A percentile compares a stretch with the other conserved stretches of the same genome.
Evolutionary conservation across 23 tunicate species (phyloP).

Genomic region (Corella eumyota): DNA sequence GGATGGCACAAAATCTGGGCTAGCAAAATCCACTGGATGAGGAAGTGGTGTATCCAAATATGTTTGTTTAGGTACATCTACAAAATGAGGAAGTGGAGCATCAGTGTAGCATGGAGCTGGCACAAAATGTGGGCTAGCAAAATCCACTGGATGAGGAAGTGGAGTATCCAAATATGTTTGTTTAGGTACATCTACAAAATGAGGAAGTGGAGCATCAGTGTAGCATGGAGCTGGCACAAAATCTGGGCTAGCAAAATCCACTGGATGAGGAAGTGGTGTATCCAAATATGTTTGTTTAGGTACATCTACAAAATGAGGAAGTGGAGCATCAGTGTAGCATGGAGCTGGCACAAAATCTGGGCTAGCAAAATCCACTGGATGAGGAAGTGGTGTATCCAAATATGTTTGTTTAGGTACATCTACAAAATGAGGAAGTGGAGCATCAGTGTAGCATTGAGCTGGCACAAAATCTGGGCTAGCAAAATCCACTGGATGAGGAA

Average conservation of each 20-base stretch:
- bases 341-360: neutral
- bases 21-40: too few species aligned
- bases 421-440: neutral
- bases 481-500: neutral
- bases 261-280: conserved; percentile 7
- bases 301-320: neutral
- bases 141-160: neutral
- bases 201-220: conserved; percentile 1
- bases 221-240: conserved; percentile 3
- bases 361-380: neutral
- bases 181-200: neutral
- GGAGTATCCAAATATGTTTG: conserved; percentile 2
- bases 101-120: neutral
- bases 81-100: neutral
- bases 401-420: neutral
- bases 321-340: neutral
- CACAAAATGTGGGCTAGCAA: neutral
- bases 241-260: too few species aligned
- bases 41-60: neutral
- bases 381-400: conserved; percentile 1
- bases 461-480: neutral
- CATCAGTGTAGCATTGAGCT: neutral
- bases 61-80: neutral
- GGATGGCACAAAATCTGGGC: neutral
- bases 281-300: neutral